phyloP scores from a whole-genome alignment of 2,113 vertebrate genomes.

The Muntiacus muntjak region DNA sequence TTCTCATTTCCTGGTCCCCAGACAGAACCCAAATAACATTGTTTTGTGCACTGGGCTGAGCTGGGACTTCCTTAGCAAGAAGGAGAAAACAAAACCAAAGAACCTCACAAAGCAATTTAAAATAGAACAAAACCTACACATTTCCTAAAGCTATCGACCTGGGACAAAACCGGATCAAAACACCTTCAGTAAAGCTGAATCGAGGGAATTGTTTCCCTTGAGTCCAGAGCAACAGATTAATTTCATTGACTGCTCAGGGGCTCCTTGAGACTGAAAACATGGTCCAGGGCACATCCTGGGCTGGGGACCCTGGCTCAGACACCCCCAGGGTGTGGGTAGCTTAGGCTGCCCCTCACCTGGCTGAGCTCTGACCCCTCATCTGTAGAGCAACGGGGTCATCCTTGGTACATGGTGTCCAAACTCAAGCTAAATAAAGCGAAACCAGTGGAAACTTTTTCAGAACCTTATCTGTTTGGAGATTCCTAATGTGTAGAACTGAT shows the following conservation, averaged over 20 bases:
- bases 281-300: neutral
- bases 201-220: constrained; percentile 17
- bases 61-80: neutral
- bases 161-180: constrained; percentile 25
- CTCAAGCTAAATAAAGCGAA: neutral
- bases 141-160: constrained; percentile 21
- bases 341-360: neutral
- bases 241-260: neutral
- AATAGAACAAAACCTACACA: constrained; percentile 6
- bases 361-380: neutral
- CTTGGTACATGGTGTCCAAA: neutral
- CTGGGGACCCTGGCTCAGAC: neutral
- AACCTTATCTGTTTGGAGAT: neutral
- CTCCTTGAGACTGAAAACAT: neutral
- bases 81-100: constrained; percentile 3
- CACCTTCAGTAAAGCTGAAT: neutral
- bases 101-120: neutral
- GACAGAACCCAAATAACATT: neutral
- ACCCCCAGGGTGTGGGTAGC: fast-evolving
- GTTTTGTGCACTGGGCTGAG: neutral
- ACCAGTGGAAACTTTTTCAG: neutral
- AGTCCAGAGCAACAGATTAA: neutral
- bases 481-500: neutral
- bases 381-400: neutral
- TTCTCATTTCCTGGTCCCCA: neutral